These are phyloP conservation scores for Lysiphlebus fabarum DNA, from an alignment of 1,140 invertebrate genomes.

Conservation along the genomic window DNA sequence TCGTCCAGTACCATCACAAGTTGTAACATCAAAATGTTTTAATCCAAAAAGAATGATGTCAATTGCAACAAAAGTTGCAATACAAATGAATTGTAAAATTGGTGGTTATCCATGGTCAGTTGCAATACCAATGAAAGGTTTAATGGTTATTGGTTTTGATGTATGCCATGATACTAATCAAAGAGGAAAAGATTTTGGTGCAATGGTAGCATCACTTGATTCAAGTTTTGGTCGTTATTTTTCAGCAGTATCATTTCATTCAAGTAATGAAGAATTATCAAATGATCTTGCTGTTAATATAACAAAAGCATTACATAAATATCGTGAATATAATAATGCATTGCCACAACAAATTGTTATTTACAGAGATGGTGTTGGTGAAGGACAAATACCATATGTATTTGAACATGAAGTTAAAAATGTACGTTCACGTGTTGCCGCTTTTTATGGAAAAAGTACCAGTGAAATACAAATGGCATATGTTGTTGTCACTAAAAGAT, in stretches of 20 bases:
- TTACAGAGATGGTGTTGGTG: conserved; percentile 80
- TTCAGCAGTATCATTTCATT: conserved; percentile 68
- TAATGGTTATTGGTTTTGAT: conserved; percentile 87
- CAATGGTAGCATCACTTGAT: conserved; percentile 77
- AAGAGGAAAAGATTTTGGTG: conserved; percentile 65
- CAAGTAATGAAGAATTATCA: conserved; percentile 69
- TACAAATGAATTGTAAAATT: conserved; percentile 85
- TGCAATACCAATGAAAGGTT: conserved; percentile 62
- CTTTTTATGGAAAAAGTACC: conserved; percentile 52
- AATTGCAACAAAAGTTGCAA: conserved; percentile 83
- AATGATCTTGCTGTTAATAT: conserved; percentile 63
- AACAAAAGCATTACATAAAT: conserved; percentile 59
- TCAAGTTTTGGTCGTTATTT: conserved; percentile 64
- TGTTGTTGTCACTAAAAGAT: conserved; percentile 70
- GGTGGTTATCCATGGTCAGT: conserved; percentile 83
- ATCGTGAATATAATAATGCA: conserved; percentile 49
- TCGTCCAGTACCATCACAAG: conserved; percentile 70
- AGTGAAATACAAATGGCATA: conserved; percentile 63
- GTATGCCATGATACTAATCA: conserved; percentile 74
- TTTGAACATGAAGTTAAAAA: conserved; percentile 61
- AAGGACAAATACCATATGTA: conserved; percentile 75
- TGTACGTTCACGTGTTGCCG: conserved; percentile 56
- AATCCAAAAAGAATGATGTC: conserved; percentile 60
- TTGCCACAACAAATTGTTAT: conserved; percentile 64
- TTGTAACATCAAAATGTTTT: conserved; percentile 63